These are phyloP conservation scores for Bradypus variegatus DNA, from an alignment of 2,797 vertebrate species.

Conservation along the genomic window DNA sequence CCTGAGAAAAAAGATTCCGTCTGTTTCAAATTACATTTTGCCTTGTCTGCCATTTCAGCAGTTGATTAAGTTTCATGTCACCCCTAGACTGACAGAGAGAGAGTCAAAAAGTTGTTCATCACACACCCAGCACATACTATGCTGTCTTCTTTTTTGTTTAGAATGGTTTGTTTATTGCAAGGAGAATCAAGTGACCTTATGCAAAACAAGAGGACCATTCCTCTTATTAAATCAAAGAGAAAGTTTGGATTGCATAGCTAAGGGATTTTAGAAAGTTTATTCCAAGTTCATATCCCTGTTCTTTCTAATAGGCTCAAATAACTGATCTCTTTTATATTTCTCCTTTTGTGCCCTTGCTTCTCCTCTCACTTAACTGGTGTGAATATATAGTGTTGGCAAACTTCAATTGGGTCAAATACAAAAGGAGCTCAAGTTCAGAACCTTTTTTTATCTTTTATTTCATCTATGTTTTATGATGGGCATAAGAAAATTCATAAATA, in stretches of 20 bases:
- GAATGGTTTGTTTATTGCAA: background rate
- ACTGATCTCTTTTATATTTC: background rate
- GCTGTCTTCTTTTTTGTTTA: slow-evolving; percentile 28
- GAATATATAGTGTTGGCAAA: slow-evolving; percentile 6
- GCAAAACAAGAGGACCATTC: background rate
- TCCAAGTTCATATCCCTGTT: slow-evolving; percentile 3
- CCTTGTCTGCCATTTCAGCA: background rate
- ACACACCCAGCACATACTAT: background rate
- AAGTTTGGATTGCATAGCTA: background rate
- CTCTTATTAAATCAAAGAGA: background rate
- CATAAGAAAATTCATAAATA: slow-evolving; percentile 17
- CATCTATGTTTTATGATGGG: slow-evolving; percentile 32
- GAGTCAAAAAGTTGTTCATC: slow-evolving; percentile 23
- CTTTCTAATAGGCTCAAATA: slow-evolving; percentile 40
- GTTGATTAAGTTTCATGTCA: slow-evolving; percentile 38
- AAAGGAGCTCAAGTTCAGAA: slow-evolving; percentile 36
- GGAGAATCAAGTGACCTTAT: slow-evolving; percentile 4
- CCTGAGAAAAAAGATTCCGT: background rate
- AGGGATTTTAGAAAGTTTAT: background rate
- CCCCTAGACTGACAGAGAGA: background rate
- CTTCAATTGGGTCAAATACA: slow-evolving; percentile 42
- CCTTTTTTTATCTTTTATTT: slow-evolving; percentile 5
- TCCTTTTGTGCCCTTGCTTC: slow-evolving; percentile 16
- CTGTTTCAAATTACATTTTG: slow-evolving; percentile 40
- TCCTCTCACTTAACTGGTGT: slow-evolving; percentile 6